These are phyloP conservation scores for Notolabrus celidotus DNA, from an alignment of 2,797 vertebrate genomes.

Conservation along the genomic window DNA sequence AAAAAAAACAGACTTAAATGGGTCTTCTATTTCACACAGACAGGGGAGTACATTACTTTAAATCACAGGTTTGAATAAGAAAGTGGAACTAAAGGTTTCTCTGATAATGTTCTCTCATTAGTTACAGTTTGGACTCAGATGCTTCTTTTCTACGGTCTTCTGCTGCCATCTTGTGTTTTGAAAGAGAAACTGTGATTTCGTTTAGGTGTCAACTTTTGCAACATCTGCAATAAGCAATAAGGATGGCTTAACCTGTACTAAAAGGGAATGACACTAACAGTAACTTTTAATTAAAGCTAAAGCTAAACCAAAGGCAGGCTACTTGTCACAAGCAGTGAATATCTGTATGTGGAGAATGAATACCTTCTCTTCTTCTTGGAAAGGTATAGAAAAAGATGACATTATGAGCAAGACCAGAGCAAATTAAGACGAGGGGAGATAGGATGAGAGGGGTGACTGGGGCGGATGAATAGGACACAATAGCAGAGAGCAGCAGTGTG, in stretches of 20 bases:
- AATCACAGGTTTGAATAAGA: not conserved
- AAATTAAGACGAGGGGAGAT: constrained; percentile 36
- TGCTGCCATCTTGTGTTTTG: constrained; percentile 73
- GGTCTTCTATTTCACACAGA: constrained; percentile 2
- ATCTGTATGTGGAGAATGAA: not conserved
- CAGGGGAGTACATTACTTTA: not conserved
- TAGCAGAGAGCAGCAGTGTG: constrained; percentile 38
- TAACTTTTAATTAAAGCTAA: not conserved
- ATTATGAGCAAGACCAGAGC: constrained; percentile 15
- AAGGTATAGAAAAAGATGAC: constrained; percentile 22
- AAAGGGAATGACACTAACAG: constrained; percentile 10
- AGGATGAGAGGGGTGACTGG: constrained; percentile 1
- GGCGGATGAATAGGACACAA: constrained; percentile 54
- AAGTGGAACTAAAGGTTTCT: constrained; percentile 1
- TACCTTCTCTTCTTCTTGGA: constrained; percentile 11
- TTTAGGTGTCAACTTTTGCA: not conserved
- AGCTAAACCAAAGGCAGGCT: not conserved
- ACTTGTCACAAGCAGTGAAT: not conserved
- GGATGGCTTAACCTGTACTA: not conserved
- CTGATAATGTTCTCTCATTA: constrained; percentile 14
- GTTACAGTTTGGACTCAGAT: constrained; percentile 7
- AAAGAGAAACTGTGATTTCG: constrained; percentile 10
- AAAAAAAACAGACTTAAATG: not conserved
- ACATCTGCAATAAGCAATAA: not conserved
- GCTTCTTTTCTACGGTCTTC: constrained; percentile 31